Evolutionary conservation across 2,888 invertebrate species (phyloP), one percentile per base, ranked within the genome.

Genomic region (Morinoia aosen): DNA sequence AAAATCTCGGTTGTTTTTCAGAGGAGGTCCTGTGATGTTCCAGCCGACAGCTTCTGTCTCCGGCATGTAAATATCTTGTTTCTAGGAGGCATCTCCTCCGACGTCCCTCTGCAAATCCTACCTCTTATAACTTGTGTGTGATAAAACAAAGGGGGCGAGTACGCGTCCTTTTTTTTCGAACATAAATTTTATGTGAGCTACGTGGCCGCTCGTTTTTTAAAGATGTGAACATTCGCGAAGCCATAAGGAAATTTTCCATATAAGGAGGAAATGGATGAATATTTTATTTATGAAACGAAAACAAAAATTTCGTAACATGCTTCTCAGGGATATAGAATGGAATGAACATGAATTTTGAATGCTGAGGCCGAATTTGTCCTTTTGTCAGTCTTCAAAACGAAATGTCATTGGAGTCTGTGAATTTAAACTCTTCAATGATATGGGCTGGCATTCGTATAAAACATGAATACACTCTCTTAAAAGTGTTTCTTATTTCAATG

Each of bases 1-100:
- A 48, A 25, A 93, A 14, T 93, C n/a, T 33, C 93, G 93, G 57
- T 93, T 93, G 93, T 93, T 93, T 93, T 93, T 57, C 48, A 39
- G 57, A 91, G 93, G 57, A 93, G 57, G 93, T 93, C n/a, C 25
- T 93, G 40, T 90, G 93, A 93, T 93, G 48, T 93, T 93, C 56
- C 93, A 57, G 56, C 57, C 33, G 57, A 57, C 93, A 57, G 93
- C 93, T 33, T 39, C 93, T 93, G 93, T 93, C 93, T 39, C 57
- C 93, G 93, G 93, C 93, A 93, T 93, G 93, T 93, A 93, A 93
- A 93, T 93, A 93, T 93, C 93, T 93, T 93, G 93, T 93, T 93
- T 93, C 93, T 57, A n/a, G 57, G 57, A 19, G 57, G 57, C 93
- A 57, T 12, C 93, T 93, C 33, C 93, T 93, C 16, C 25, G 56